Percentiles rank a stretch among this genome's conserved stretches.
Evolutionary conservation across 2,888 invertebrate species (phyloP).

Genomic region (Caenorhabditis sp.): DNA sequence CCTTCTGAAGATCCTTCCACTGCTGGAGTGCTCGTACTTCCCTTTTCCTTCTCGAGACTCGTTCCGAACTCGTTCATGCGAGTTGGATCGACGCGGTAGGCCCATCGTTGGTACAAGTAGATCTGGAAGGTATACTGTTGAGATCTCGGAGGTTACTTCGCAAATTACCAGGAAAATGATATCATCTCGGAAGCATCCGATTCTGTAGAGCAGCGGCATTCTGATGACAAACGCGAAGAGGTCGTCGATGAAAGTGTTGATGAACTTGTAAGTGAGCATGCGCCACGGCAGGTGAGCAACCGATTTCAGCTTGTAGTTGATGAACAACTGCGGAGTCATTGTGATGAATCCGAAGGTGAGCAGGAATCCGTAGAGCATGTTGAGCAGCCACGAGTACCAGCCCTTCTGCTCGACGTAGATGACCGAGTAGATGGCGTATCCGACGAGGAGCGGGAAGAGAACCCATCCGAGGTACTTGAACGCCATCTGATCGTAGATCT

Average conservation of each 20-base stretch:
- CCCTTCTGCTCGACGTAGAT: conserved; percentile 93
- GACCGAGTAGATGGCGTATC: conserved; percentile 95
- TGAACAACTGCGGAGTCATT: conserved; percentile 97
- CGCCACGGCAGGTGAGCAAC: conserved; percentile 99
- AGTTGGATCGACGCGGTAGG: conserved; percentile 95
- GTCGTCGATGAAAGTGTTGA: conserved; percentile 99
- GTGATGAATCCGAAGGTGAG: conserved; percentile 98
- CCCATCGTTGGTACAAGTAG: conserved; percentile 98
- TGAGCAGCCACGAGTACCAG: conserved; percentile 97
- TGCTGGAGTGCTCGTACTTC: conserved; percentile 21
- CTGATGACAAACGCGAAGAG: conserved; percentile 99
- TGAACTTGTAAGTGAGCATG: conserved; percentile 99
- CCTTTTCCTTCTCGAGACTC: conserved; percentile 85
- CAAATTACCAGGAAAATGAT: conserved; percentile 91
- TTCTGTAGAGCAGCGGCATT: conserved; percentile 97
- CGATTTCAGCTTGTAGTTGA: conserved; percentile 98
- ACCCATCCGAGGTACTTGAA: conserved; percentile 95
- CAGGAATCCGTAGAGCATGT: conserved; percentile 96
- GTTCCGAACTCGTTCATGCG: conserved; percentile 98
- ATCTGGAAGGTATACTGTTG: conserved; percentile 63
- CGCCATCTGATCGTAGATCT: conserved; percentile 92
- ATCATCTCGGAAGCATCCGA: conserved; percentile 98
- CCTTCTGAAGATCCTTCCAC: conserved; percentile 21
- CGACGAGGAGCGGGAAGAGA: conserved; percentile 91
- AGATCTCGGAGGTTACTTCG: neutral